Percentiles rank a stretch among this genome's conserved stretches.
Evolutionary conservation across 2,888 invertebrate genomes (phyloP).

Genomic region (Troides helena): DNA sequence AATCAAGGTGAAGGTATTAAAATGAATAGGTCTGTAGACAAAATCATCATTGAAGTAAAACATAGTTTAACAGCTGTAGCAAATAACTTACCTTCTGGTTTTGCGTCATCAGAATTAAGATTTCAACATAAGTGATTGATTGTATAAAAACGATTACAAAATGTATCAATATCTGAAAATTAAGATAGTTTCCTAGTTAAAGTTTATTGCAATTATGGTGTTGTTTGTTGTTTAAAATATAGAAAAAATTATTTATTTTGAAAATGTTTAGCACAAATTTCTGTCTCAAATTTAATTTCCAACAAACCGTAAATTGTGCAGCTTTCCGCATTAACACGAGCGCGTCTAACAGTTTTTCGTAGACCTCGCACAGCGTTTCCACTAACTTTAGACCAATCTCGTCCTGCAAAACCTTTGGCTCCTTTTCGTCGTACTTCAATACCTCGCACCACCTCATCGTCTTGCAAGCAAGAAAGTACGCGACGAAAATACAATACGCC

Average conservation of each 20-base stretch:
- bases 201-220: neutral
- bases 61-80: no score
- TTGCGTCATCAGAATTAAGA: conserved; percentile 22
- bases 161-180: conserved; percentile 26
- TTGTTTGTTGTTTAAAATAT: no score
- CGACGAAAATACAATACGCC: conserved; percentile 4
- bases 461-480: conserved; percentile 21
- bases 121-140: conserved; percentile 24
- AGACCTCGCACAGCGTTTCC: conserved; percentile 14
- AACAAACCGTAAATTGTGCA: conserved; percentile 16
- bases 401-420: conserved; percentile 18
- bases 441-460: conserved; percentile 18
- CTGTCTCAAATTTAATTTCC: no score
- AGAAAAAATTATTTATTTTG: no score
- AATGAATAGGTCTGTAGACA: no score
- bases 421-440: conserved; percentile 9
- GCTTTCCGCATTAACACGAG: conserved; percentile 6
- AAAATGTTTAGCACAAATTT: no score
- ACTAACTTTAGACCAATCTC: conserved; percentile 14
- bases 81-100: conserved; percentile 12
- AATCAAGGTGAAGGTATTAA: no score
- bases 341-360: conserved; percentile 18
- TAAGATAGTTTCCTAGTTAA: neutral
- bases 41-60: no score
- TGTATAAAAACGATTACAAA: conserved; percentile 24